phyloP scores from a whole-genome alignment of 2,113 vertebrate genomes.

The Alaudala cheleensis region DNA sequence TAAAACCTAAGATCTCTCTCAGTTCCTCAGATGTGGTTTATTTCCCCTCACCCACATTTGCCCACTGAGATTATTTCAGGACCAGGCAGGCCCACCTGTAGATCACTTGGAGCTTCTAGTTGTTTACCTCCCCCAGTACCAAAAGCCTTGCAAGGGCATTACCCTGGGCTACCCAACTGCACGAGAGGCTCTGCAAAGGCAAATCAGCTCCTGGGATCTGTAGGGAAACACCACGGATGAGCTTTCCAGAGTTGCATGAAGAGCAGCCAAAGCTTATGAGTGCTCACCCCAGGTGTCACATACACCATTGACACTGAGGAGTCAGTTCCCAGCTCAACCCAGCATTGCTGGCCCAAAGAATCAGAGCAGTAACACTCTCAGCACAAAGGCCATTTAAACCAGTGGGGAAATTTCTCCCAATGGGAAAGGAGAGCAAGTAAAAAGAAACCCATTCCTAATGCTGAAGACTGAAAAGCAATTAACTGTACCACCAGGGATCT shows the following conservation, averaged over 20 bases:
- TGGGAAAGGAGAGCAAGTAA: background rate
- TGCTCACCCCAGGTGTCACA: background rate
- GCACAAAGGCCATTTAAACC: background rate
- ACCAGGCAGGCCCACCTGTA: background rate
- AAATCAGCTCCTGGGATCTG: background rate
- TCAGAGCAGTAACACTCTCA: background rate
- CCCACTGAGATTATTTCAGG: background rate
- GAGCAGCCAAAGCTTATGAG: background rate
- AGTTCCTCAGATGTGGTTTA: background rate
- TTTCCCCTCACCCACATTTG: background rate
- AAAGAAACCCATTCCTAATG: background rate
- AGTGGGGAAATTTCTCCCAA: accelerated
- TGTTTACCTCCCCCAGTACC: background rate
- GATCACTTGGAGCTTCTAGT: background rate
- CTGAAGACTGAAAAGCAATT: background rate
- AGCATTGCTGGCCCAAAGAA: background rate
- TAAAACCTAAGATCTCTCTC: background rate
- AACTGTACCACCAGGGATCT: background rate
- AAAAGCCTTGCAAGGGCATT: background rate
- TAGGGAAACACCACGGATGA: background rate
- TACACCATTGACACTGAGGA: accelerated
- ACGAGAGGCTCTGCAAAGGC: accelerated
- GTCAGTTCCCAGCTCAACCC: background rate
- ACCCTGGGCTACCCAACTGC: background rate
- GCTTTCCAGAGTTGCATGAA: background rate